Percentiles rank a stretch among this genome's conserved stretches.
These are phyloP conservation scores for Augochlora pura DNA, from an alignment of 1,140 invertebrate genomes.

Conservation along the genomic window DNA sequence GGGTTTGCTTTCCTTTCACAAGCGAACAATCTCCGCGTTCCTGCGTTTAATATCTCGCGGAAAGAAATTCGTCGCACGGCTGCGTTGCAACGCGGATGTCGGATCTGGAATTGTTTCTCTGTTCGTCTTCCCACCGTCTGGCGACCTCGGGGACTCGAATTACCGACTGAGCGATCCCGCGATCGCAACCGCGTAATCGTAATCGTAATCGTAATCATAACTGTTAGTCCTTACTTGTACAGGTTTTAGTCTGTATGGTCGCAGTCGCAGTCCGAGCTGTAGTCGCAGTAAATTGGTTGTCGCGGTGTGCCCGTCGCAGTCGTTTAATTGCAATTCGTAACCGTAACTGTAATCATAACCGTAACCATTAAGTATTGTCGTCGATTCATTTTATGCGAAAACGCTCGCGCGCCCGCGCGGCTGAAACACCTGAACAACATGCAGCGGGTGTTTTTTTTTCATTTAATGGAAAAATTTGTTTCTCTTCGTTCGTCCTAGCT, in stretches of 20 bases:
- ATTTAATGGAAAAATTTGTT: neutral
- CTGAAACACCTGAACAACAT: neutral
- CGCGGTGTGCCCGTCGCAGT: neutral
- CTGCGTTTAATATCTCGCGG: neutral
- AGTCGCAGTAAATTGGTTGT: neutral
- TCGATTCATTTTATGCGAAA: slow-evolving; percentile 51
- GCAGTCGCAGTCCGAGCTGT: neutral
- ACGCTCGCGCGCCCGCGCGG: slow-evolving; percentile 17
- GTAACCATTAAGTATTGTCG: slow-evolving; percentile 62
- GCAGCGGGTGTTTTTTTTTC: neutral
- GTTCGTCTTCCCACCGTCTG: too few relatives aligned
- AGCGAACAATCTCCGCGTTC: neutral
- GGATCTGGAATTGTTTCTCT: neutral
- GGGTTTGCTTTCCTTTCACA: neutral
- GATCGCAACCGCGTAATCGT: neutral
- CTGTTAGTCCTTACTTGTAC: neutral
- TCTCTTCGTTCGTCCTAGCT: neutral
- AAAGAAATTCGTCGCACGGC: neutral
- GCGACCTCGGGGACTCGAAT: too few relatives aligned
- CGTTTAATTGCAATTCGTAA: neutral
- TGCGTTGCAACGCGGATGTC: neutral
- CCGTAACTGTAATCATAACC: neutral
- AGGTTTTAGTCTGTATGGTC: neutral
- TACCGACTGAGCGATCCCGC: too few relatives aligned
- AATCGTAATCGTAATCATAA: neutral